Evolutionary conservation across 30 jellyfish, hydroid and myxozoan genomes (phyloP).

Genomic region (Aurelia sp.): DNA sequence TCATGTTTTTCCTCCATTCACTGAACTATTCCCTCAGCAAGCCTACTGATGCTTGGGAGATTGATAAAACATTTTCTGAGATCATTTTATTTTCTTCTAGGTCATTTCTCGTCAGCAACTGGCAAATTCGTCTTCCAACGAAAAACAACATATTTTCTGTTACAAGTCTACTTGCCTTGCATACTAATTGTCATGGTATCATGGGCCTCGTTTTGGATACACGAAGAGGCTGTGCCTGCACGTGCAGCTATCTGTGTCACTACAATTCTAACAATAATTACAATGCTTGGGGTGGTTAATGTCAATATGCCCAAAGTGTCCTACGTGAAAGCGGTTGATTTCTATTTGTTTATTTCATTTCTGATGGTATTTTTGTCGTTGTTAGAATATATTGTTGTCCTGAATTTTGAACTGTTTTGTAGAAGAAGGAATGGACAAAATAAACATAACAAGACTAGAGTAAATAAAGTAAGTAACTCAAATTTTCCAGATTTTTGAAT

Average conservation of each 20-base stretch:
- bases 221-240: conserved; percentile 98
- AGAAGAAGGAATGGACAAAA: background rate
- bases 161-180: conserved; percentile 93
- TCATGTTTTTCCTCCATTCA: too few relatives aligned
- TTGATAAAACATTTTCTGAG: too few relatives aligned
- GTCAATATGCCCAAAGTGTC: conserved; percentile 98
- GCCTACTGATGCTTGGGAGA: too few relatives aligned
- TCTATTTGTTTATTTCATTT: conserved; percentile 86
- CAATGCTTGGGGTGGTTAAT: conserved; percentile 97
- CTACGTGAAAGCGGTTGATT: conserved; percentile 92
- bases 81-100: conserved; percentile 36
- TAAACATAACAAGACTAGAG: too few relatives aligned
- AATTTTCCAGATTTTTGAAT: too few relatives aligned
- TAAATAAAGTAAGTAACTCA: too few relatives aligned
- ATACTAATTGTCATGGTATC: conserved; percentile 96
- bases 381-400: conserved; percentile 87
- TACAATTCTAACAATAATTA: conserved; percentile 85
- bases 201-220: conserved; percentile 97
- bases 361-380: conserved; percentile 89
- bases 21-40: too few relatives aligned
- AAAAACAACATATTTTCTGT: conserved; percentile 74
- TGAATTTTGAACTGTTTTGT: conserved; percentile 61
- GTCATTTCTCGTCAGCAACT: conserved; percentile 83
- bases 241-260: conserved; percentile 97
- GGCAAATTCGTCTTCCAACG: conserved; percentile 85